Evolutionary conservation across 2,888 invertebrate genomes (phyloP), one percentile per base, ranked within the genome.

Genomic region (Craniophora ligustri): DNA sequence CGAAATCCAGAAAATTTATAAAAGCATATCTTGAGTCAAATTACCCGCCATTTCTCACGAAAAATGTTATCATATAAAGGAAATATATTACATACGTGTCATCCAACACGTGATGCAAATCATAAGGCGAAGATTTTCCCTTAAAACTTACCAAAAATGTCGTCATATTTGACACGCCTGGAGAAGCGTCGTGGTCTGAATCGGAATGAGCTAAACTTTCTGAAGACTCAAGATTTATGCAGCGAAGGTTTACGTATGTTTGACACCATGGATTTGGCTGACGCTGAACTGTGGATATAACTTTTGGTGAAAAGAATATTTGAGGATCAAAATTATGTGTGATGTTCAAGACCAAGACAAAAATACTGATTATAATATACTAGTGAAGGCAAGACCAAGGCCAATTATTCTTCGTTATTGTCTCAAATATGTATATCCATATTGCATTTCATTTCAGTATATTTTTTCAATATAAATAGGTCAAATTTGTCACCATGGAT

Each of bases 81-180:
- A 54, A 72, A 66, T 61, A 66, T 61, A 70, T 67, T 60, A 70
- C 60, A 56, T 31, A 63, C 61, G 63, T 67, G 58, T 65, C 56
- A 60, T 55, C 45, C 42, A 30, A 59, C 63, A 76, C 76, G 76
- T 77, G 77, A 80, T 77, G 76, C 75, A 82, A 81, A 82, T 82
- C 75, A 72, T 75, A 78, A 76, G 53, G 40, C 40, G 54, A 72
- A 59, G 28, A 67, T 76, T 78, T 57, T 79, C 68, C 74, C 73
- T 59, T 46, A 67, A 67, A 79, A 77, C 67, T 73, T 64, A 75
- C 53, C 51, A 70, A 77, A 78, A 77, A 71, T 75, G 65, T 62
- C 58, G 71, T 75, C 63, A 78, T 79, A 82, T 82, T 82, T 79
- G 80, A 80, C 83, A 83, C 81, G 82, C 79, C 73, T 72, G 65